These are phyloP conservation scores for Tretioscincus oriximinensis DNA, from an alignment of 2,113 vertebrate species.

Conservation along the genomic window DNA sequence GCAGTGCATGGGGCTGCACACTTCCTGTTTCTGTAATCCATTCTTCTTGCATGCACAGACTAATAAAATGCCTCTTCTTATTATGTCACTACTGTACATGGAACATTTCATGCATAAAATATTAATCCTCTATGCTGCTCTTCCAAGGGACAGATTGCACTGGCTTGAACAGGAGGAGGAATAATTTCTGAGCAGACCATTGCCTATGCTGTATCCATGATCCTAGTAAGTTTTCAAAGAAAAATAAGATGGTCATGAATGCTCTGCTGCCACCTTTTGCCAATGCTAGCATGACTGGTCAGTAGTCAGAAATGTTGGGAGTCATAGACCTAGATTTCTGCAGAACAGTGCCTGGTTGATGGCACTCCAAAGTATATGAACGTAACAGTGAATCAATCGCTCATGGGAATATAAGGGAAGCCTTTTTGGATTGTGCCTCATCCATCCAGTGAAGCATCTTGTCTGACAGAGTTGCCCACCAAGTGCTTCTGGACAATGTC, in stretches of 20 bases:
- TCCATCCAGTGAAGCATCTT: no score
- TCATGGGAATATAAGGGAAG: no score
- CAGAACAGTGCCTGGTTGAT: no score
- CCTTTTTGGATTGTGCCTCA: no score
- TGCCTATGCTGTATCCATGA: slow-evolving; percentile 30
- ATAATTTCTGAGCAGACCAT: slow-evolving; percentile 35
- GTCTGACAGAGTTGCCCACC: no score
- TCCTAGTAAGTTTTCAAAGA: not conserved
- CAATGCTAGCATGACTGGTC: not conserved
- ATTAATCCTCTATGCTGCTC: slow-evolving; percentile 54
- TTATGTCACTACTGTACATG: slow-evolving; percentile 69
- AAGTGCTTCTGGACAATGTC: no score
- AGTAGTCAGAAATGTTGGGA: not conserved
- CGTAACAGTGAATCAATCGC: no score
- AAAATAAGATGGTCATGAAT: slow-evolving; percentile 8
- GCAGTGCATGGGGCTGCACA: slow-evolving; percentile 45
- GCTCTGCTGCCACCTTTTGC: not conserved
- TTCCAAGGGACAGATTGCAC: slow-evolving; percentile 43
- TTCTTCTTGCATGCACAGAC: slow-evolving; percentile 49
- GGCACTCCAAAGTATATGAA: no score
- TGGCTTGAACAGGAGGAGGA: slow-evolving; percentile 33
- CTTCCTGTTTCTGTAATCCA: slow-evolving; percentile 42
- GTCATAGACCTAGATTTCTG: no score
- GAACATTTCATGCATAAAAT: slow-evolving; percentile 68
- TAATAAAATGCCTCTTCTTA: slow-evolving; percentile 67